phyloP scores from a whole-genome alignment of 2,797 vertebrate species.

The Oryzias dopingdopingensis region DNA sequence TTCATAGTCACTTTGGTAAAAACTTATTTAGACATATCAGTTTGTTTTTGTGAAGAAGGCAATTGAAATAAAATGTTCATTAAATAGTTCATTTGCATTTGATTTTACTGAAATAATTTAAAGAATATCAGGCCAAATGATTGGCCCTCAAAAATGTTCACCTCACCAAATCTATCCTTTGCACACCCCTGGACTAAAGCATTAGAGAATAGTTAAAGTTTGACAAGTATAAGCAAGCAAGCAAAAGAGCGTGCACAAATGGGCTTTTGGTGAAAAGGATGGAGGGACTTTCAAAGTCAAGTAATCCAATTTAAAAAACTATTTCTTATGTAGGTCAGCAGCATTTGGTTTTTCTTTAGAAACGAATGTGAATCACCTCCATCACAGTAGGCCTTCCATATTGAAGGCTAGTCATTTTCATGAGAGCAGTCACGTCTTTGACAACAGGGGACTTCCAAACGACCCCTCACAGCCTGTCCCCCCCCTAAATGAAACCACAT shows the following conservation, averaged over 20 bases:
- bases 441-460: slow-evolving; percentile 63
- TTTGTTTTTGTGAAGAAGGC: too few relatives aligned
- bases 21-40: too few relatives aligned
- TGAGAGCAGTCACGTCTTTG: slow-evolving; percentile 25
- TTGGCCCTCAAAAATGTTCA: too few relatives aligned
- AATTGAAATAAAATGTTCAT: too few relatives aligned
- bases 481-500: slow-evolving; percentile 43
- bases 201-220: background rate
- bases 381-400: slow-evolving; percentile 4
- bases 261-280: slow-evolving; percentile 3
- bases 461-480: slow-evolving; percentile 43
- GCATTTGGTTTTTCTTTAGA: slow-evolving; percentile 33
- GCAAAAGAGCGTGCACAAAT: background rate
- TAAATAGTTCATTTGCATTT: too few relatives aligned
- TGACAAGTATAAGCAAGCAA: background rate
- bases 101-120: too few relatives aligned
- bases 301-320: background rate
- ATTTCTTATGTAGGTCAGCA: slow-evolving; percentile 38
- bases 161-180: too few relatives aligned
- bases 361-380: slow-evolving; percentile 53
- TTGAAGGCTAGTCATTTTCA: slow-evolving; percentile 37
- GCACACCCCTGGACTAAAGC: too few relatives aligned
- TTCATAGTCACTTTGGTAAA: too few relatives aligned
- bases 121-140: too few relatives aligned
- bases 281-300: slow-evolving; percentile 31